Percentiles rank a stretch among this genome's conserved stretches.
These are phyloP conservation scores for Panagrolaimus sp. DNA, from an alignment of 1,140 invertebrate species.

Conservation along the genomic window DNA sequence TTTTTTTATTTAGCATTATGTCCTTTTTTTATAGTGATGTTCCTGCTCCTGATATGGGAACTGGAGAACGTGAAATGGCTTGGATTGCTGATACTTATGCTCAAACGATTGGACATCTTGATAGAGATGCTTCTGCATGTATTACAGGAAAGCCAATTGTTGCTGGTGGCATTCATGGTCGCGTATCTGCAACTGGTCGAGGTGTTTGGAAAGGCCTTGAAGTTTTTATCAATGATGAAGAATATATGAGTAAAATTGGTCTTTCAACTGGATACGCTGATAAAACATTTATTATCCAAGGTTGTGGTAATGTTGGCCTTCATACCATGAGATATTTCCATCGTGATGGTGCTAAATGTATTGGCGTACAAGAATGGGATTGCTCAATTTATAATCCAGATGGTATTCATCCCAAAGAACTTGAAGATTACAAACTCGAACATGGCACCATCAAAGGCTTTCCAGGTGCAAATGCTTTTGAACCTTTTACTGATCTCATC, in stretches of 20 bases:
- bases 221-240: slow-evolving; percentile 93
- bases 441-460: slow-evolving; percentile 88
- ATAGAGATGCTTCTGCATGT: slow-evolving; percentile 95
- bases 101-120: slow-evolving; percentile 82
- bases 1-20: too few relatives aligned
- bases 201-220: slow-evolving; percentile 96
- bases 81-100: slow-evolving; percentile 99
- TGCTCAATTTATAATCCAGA: slow-evolving; percentile 84
- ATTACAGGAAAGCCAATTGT: slow-evolving; percentile 95
- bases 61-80: slow-evolving; percentile 95
- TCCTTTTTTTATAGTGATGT: too few relatives aligned
- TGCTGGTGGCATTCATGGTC: slow-evolving; percentile 80
- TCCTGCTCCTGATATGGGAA: slow-evolving; percentile 95
- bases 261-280: slow-evolving; percentile 82
- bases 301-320: slow-evolving; percentile 83
- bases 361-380: slow-evolving; percentile 88
- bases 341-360: slow-evolving; percentile 84
- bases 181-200: slow-evolving; percentile 90
- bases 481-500: slow-evolving; percentile 78
- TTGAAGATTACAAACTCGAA: slow-evolving; percentile 64
- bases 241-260: slow-evolving; percentile 91
- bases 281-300: slow-evolving; percentile 93
- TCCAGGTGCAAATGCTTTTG: slow-evolving; percentile 78
- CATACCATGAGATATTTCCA: slow-evolving; percentile 93
- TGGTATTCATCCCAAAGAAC: slow-evolving; percentile 85